These are phyloP conservation scores for Sciurus niger DNA, from an alignment of 2,113 vertebrate species.

Conservation along the genomic window DNA sequence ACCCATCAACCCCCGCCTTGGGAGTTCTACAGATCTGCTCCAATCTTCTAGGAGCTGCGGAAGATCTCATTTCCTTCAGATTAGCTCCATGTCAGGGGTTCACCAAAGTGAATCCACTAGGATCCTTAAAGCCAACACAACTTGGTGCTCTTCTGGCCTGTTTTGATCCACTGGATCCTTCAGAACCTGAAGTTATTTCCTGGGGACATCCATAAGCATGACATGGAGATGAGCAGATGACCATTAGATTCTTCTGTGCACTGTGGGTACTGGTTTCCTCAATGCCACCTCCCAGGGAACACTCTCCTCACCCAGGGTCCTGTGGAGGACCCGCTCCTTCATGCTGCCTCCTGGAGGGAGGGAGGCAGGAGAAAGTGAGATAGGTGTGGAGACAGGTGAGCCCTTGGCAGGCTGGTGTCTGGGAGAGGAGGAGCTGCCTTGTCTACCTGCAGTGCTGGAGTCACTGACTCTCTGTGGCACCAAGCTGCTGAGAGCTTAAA, in stretches of 20 bases:
- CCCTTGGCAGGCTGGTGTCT: rapidly evolving
- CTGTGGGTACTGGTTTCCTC: background rate
- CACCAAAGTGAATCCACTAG: background rate
- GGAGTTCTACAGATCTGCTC: background rate
- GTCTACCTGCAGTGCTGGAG: background rate
- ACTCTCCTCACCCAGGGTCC: background rate
- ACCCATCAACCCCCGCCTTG: background rate
- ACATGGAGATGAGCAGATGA: background rate
- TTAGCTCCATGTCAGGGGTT: background rate
- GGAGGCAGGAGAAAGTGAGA: background rate
- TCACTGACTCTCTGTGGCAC: background rate
- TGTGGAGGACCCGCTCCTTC: background rate
- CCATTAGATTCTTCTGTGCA: too few species aligned
- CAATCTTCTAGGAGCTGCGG: background rate
- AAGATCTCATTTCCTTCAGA: background rate
- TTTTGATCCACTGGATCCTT: background rate
- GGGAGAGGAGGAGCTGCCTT: background rate
- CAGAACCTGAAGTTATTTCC: background rate
- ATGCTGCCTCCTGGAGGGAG: background rate
- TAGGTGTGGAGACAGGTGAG: background rate
- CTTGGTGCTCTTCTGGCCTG: background rate
- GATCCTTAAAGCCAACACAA: background rate
- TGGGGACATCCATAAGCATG: background rate
- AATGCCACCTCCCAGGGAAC: background rate
- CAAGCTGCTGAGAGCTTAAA: slow-evolving; percentile 62